A percentile compares a stretch with the other conserved stretches of the same genome.
These are phyloP conservation scores for Drosophila neotestacea DNA, from an alignment of 2,888 invertebrate species.

Conservation along the genomic window DNA sequence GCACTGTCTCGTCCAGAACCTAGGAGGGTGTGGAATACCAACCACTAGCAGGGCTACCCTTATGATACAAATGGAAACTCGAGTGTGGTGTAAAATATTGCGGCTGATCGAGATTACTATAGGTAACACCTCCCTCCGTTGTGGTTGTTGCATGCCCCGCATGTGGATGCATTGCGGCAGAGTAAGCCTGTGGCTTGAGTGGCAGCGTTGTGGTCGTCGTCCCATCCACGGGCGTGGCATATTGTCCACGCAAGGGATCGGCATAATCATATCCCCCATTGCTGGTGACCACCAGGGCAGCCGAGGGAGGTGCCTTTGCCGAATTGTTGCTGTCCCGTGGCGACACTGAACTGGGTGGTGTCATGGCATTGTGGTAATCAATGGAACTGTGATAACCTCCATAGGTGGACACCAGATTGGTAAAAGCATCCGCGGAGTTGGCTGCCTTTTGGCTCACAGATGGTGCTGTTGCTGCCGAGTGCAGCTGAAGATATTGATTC, in stretches of 20 bases:
- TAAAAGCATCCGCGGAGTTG: conserved; percentile 86
- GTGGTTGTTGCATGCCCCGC: conserved; percentile 83
- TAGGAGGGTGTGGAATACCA: conserved; percentile 93
- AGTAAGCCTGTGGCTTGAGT: conserved; percentile 95
- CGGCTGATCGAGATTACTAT: conserved; percentile 89
- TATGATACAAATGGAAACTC: conserved; percentile 95
- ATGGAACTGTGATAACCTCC: conserved; percentile 88
- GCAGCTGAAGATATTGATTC: conserved; percentile 87
- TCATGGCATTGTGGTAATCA: conserved; percentile 97
- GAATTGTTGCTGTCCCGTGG: conserved; percentile 93
- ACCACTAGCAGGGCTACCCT: conserved; percentile 89
- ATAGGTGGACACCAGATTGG: conserved; percentile 87
- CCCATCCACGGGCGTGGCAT: conserved; percentile 80
- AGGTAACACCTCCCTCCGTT: conserved; percentile 89
- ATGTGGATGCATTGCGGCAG: conserved; percentile 88
- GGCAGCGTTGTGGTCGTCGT: conserved; percentile 89
- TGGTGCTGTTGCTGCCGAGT: conserved; percentile 78
- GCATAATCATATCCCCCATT: conserved; percentile 88
- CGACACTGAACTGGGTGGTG: conserved; percentile 98
- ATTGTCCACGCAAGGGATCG: conserved; percentile 87
- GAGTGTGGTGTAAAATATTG: conserved; percentile 94
- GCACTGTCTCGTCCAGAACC: conserved; percentile 65
- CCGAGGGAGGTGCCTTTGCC: conserved; percentile 72
- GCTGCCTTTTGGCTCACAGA: conserved; percentile 84
- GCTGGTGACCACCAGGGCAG: conserved; percentile 58